phyloP scores from a whole-genome alignment of 2,113 vertebrate species.

The Poecile atricapillus region DNA sequence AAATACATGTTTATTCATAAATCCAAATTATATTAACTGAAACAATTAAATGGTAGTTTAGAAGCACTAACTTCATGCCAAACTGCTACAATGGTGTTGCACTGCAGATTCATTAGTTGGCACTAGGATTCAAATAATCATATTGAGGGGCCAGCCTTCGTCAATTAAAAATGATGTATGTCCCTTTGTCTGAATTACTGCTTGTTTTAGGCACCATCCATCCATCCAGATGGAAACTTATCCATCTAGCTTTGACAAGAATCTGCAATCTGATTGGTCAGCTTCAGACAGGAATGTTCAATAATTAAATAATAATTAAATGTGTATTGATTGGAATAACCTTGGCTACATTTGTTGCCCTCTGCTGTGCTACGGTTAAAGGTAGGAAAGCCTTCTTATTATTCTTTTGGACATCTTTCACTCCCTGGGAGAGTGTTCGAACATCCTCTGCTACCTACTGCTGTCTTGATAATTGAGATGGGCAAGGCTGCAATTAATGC shows the following conservation, averaged over 20 bases:
- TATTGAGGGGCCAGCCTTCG: conserved; percentile 65
- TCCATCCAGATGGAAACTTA: conserved; percentile 71
- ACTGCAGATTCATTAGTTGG: conserved; percentile 67
- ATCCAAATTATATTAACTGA: conserved; percentile 69
- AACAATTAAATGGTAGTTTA: conserved; percentile 63
- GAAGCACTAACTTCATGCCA: conserved; percentile 50
- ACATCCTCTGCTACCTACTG: neutral
- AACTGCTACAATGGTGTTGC: conserved; percentile 45
- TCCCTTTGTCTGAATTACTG: conserved; percentile 65
- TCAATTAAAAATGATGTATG: conserved; percentile 90
- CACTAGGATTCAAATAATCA: conserved; percentile 71
- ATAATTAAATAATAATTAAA: conserved; percentile 65
- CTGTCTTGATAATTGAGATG: neutral
- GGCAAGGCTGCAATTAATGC: conserved; percentile 14
- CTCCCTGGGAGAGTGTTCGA: neutral
- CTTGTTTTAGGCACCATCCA: conserved; percentile 67
- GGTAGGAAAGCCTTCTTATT: neutral
- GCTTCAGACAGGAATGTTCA: conserved; percentile 35
- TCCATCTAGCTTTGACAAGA: conserved; percentile 70
- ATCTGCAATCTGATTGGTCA: conserved; percentile 30
- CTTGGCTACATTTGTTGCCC: neutral
- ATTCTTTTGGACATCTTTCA: neutral
- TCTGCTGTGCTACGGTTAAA: neutral
- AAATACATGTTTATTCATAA: conserved; percentile 74
- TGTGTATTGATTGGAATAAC: conserved; percentile 60